Evolutionary conservation across 2,888 invertebrate species (phyloP), one percentile per base, ranked within the genome.

Genomic region (Nycteola revayana): DNA sequence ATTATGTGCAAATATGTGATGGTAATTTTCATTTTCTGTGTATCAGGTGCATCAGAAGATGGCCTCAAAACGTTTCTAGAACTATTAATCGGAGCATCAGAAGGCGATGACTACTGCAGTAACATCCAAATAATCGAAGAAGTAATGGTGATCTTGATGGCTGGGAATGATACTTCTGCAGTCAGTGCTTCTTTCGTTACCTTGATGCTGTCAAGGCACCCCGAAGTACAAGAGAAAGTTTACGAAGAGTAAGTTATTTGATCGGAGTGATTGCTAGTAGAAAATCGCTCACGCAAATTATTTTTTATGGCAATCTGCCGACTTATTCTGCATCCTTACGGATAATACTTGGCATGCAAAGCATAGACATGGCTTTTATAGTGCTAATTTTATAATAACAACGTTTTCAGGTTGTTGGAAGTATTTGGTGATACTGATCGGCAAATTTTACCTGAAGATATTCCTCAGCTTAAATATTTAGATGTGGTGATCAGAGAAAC

Each of bases 231-330:
- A 32, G 52, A 71, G 1, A 73, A 61, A 37, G 51, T 66, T 7
- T 63, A 65, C 30, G 24, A 59, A 18, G 75, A 74, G 74, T 73
- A 46, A 57, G 70, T 30, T n/a, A n/a, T n/a, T n/a, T n/a, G n/a
- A n/a, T n/a, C n/a, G n/a, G n/a, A n/a, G n/a, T n/a, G n/a, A n/a
- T n/a, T n/a, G n/a, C n/a, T n/a, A n/a, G n/a, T n/a, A n/a, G n/a
- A n/a, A n/a, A n/a, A n/a, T n/a, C n/a, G n/a, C n/a, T n/a, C n/a
- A n/a, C n/a, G n/a, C n/a, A n/a, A n/a, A n/a, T n/a, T n/a, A n/a
- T n/a, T n/a, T n/a, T n/a, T n/a, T n/a, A n/a, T n/a, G n/a, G n/a
- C n/a, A n/a, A n/a, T n/a, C n/a, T n/a, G n/a, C n/a, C n/a, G n/a
- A n/a, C n/a, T n/a, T n/a, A n/a, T n/a, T n/a, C n/a, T n/a, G n/a